These are phyloP conservation scores for Porites evermanni DNA, from an alignment of 92 coral and sea anemone species.

Conservation along the genomic window DNA sequence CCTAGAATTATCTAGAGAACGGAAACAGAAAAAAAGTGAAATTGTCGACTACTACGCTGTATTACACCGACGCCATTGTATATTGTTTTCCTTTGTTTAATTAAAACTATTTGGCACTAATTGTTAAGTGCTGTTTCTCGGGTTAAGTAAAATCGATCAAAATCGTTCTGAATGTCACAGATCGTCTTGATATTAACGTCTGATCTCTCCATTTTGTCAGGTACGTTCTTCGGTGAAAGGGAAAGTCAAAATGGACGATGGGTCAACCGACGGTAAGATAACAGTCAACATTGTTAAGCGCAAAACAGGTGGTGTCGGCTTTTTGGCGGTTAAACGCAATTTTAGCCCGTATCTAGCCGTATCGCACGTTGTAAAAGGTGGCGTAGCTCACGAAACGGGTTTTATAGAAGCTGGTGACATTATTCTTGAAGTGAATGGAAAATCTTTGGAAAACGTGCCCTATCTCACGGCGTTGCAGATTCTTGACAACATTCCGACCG, in stretches of 20 bases:
- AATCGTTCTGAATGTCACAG: neutral
- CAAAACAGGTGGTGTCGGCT: conserved; percentile 84
- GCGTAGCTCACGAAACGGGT: conserved; percentile 80
- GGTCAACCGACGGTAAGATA: conserved; percentile 38
- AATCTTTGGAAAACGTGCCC: conserved; percentile 58
- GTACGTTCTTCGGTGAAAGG: neutral
- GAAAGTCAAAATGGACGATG: conserved; percentile 19
- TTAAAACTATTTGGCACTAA: too few relatives aligned
- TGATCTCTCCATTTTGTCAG: neutral
- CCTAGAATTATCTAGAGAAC: too few relatives aligned
- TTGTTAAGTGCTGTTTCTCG: neutral
- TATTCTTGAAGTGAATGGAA: conserved; percentile 79
- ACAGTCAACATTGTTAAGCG: conserved; percentile 76
- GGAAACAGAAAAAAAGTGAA: too few relatives aligned
- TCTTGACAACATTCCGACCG: conserved; percentile 64
- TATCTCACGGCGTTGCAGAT: conserved; percentile 68
- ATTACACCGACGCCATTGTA: too few relatives aligned
- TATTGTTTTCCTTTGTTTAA: too few relatives aligned
- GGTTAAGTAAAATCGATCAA: neutral
- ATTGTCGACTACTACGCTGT: too few relatives aligned
- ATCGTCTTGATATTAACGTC: neutral
- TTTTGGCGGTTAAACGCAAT: conserved; percentile 68
- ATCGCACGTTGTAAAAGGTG: conserved; percentile 79
- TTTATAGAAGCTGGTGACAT: conserved; percentile 76
- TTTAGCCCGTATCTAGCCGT: conserved; percentile 61